A percentile compares a stretch with the other conserved stretches of the same genome.
These are phyloP conservation scores for Lordiphosa mommai DNA, from an alignment of 1,140 invertebrate genomes.

Conservation along the genomic window DNA sequence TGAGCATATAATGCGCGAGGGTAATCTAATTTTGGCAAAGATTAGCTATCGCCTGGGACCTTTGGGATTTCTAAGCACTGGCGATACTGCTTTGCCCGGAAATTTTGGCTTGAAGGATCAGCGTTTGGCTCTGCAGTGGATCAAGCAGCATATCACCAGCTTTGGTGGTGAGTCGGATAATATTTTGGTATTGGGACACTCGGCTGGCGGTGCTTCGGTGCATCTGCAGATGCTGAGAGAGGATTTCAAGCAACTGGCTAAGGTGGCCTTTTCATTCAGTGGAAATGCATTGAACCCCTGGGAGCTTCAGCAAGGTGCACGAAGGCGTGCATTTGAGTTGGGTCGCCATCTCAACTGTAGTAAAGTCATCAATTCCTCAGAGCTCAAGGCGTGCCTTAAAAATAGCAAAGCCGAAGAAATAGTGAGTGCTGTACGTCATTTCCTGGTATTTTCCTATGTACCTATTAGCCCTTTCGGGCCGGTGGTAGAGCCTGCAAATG, in stretches of 20 bases:
- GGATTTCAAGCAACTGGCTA: constrained; percentile 42
- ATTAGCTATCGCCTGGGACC: constrained; percentile 85
- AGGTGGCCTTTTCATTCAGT: constrained; percentile 54
- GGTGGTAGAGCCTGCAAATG: constrained; percentile 79
- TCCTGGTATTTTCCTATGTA: constrained; percentile 80
- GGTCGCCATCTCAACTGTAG: constrained; percentile 82
- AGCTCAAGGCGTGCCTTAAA: constrained; percentile 82
- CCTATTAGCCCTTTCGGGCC: constrained; percentile 83
- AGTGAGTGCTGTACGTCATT: constrained; percentile 38
- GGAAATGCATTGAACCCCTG: constrained; percentile 64
- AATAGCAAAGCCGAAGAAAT: constrained; percentile 74
- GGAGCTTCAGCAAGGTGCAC: constrained; percentile 80
- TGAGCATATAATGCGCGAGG: constrained; percentile 81
- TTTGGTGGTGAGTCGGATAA: constrained; percentile 83
- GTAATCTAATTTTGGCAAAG: constrained; percentile 83
- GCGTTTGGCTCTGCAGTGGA: constrained; percentile 83
- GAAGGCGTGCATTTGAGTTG: constrained; percentile 81
- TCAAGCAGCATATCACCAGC: constrained; percentile 82
- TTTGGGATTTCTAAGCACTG: constrained; percentile 83
- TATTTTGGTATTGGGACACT: constrained; percentile 81
- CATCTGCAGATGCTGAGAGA: constrained; percentile 85
- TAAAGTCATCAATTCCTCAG: constrained; percentile 47
- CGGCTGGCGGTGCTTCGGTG: constrained; percentile 83
- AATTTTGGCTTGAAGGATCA: constrained; percentile 86
- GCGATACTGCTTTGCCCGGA: constrained; percentile 81